Evolutionary conservation across 2,888 invertebrate species (phyloP).

Genomic region (Byasa hedistus): DNA sequence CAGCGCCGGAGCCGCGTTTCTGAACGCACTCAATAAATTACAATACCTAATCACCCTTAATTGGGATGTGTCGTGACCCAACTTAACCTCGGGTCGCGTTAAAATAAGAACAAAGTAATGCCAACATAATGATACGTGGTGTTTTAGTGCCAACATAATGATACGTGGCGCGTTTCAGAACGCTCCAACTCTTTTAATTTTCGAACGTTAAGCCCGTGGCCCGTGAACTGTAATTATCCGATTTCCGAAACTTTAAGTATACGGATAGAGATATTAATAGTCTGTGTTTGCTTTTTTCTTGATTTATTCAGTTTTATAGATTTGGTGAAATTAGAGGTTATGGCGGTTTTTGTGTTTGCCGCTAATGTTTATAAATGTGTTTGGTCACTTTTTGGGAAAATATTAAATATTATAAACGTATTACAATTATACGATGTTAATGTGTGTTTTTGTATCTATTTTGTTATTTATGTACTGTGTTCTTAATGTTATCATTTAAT

Average conservation of each 20-base stretch:
- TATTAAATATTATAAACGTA: slow-evolving; percentile 12
- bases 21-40: slow-evolving; percentile 76
- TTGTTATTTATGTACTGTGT: too few relatives aligned
- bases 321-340: slow-evolving; percentile 70
- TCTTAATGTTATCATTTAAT: too few relatives aligned
- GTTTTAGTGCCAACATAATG: slow-evolving; percentile 72
- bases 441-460: too few relatives aligned
- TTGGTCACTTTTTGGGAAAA: slow-evolving; percentile 43
- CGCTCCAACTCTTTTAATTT: slow-evolving; percentile 69
- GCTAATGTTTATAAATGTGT: slow-evolving; percentile 71
- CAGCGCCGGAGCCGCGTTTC: slow-evolving; percentile 52
- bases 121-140: slow-evolving; percentile 76
- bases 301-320: slow-evolving; percentile 74
- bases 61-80: slow-evolving; percentile 78
- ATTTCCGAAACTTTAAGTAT: slow-evolving; percentile 70
- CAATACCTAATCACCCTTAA: slow-evolving; percentile 75
- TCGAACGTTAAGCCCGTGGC: slow-evolving; percentile 63
- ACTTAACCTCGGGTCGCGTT: slow-evolving; percentile 71
- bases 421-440: too few relatives aligned
- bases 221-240: slow-evolving; percentile 72
- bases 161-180: slow-evolving; percentile 63
- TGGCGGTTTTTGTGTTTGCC: slow-evolving; percentile 60
- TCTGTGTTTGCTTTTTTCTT: slow-evolving; percentile 71
- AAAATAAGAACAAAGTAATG: slow-evolving; percentile 72
- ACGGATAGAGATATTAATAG: slow-evolving; percentile 79